Conservation (phyloP, 2,797 vertebrate genomes). For the Manis crassicaudata region DNA sequence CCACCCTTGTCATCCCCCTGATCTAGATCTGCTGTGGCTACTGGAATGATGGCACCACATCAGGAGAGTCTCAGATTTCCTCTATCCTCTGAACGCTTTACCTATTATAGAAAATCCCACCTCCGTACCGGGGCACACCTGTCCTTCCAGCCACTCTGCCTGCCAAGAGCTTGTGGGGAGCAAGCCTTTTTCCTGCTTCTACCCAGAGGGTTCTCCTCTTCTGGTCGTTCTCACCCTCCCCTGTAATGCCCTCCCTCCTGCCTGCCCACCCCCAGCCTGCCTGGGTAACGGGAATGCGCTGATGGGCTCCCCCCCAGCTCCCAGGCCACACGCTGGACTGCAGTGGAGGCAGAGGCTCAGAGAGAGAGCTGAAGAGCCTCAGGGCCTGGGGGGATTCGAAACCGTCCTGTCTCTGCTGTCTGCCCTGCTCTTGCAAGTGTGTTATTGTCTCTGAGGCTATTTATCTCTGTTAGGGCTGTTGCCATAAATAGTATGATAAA, state of each 20-base stretch:
- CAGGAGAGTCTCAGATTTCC: not conserved
- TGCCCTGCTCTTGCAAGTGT: constrained; percentile 78
- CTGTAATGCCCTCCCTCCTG: not conserved
- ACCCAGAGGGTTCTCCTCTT: not conserved
- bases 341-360: not conserved
- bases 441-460: constrained; percentile 84
- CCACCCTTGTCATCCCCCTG: not conserved
- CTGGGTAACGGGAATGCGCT: not conserved
- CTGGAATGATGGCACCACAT: not conserved
- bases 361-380: constrained; percentile 63
- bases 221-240: not conserved
- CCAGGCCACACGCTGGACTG: fast-evolving
- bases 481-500: constrained; percentile 89
- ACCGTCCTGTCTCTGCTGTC: constrained; percentile 68
- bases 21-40: not conserved
- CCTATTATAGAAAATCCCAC: not conserved
- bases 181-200: not conserved
- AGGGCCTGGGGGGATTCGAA: constrained; percentile 68
- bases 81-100: not conserved
- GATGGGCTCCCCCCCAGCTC: not conserved
- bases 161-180: not conserved
- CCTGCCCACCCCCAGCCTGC: not conserved
- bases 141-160: not conserved
- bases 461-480: constrained; percentile 87
- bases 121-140: not conserved